Evolutionary conservation across 2,888 invertebrate genomes (phyloP).

Genomic region (Antheraea yamamai): DNA sequence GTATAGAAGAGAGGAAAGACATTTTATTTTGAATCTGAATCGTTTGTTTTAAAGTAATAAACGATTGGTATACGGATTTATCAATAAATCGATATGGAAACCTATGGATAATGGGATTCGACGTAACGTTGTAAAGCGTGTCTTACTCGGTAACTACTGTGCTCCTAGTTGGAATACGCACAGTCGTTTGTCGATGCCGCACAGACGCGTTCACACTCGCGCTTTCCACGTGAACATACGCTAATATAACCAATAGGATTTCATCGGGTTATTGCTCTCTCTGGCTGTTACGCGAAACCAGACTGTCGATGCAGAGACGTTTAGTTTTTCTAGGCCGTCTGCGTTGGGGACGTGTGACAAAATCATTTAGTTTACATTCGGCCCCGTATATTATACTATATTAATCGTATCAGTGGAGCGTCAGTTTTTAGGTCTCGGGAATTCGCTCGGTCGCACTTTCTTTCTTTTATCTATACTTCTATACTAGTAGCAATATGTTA

Average conservation of each 20-base stretch:
- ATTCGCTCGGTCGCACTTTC: background rate
- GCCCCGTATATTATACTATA: background rate
- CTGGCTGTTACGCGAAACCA: constrained; percentile 12
- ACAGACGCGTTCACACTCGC: background rate
- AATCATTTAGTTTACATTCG: background rate
- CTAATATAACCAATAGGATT: constrained; percentile 51
- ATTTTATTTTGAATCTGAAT: too few species aligned
- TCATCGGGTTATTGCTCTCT: constrained; percentile 53
- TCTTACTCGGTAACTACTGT: background rate
- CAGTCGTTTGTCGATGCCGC: background rate
- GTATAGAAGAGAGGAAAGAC: too few species aligned
- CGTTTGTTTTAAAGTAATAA: too few species aligned
- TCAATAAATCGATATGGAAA: too few species aligned
- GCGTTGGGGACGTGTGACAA: constrained; percentile 9
- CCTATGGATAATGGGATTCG: background rate
- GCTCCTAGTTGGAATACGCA: background rate
- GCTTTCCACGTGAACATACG: background rate
- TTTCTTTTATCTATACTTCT: background rate
- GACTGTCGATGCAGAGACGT: constrained; percentile 12
- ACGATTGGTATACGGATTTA: too few species aligned
- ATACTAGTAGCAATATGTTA: too few species aligned
- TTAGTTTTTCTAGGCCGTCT: constrained; percentile 19
- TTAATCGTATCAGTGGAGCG: constrained; percentile 4
- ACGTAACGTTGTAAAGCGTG: background rate
- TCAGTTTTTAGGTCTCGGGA: background rate